These are phyloP conservation scores for Acanthurus tractus DNA, from an alignment of 2,797 vertebrate genomes.

Conservation along the genomic window DNA sequence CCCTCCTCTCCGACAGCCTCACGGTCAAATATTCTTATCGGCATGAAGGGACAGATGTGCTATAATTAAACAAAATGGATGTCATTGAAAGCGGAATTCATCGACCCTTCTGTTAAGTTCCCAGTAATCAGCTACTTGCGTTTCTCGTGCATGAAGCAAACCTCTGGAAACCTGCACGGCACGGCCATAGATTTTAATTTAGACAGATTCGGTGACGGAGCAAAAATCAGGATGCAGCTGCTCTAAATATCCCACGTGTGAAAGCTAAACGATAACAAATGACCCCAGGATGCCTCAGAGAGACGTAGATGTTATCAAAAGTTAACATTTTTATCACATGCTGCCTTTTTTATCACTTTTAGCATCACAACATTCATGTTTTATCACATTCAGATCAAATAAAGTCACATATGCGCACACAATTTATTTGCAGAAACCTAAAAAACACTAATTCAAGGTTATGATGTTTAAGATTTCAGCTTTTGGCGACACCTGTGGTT, in stretches of 20 bases:
- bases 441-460: no score
- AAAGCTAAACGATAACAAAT: background rate
- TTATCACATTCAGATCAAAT: no score
- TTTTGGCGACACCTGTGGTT: no score
- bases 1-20: constrained; percentile 15
- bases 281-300: background rate
- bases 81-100: background rate
- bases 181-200: background rate
- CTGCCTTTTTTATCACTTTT: background rate
- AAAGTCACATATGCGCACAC: no score
- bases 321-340: background rate
- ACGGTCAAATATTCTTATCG: background rate
- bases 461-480: no score
- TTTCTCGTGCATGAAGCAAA: background rate
- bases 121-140: background rate
- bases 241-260: background rate
- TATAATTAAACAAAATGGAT: background rate
- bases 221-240: constrained; percentile 6
- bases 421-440: no score
- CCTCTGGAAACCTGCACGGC: background rate
- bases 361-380: background rate
- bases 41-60: background rate
- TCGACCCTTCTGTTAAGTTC: background rate
- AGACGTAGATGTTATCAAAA: background rate
- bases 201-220: background rate